These are phyloP conservation scores for Rhea americana DNA, from an alignment of 2,113 vertebrate genomes.

Conservation along the genomic window DNA sequence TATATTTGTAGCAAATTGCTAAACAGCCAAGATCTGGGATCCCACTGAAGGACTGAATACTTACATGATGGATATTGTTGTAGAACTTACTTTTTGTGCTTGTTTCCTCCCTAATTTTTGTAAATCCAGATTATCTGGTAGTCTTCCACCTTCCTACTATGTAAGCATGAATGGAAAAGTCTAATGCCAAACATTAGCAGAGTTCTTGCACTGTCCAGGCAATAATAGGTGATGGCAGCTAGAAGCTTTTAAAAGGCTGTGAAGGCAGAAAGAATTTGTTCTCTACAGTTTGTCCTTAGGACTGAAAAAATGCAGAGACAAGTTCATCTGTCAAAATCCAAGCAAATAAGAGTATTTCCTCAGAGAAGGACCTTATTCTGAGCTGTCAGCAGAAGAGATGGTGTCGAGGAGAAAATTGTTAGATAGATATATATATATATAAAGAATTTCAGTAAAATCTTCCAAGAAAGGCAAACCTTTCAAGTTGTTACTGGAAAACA, in stretches of 20 bases:
- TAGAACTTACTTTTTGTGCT: neutral
- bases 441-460: too few species aligned
- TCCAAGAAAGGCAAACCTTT: too few species aligned
- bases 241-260: neutral
- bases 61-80: accelerated
- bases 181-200: neutral
- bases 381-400: neutral
- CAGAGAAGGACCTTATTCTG: neutral
- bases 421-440: too few species aligned
- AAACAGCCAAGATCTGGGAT: neutral
- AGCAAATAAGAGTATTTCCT: neutral
- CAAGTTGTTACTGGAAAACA: neutral
- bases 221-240: neutral
- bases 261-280: neutral
- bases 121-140: neutral
- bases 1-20: neutral
- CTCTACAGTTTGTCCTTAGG: neutral
- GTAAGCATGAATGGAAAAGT: neutral
- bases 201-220: neutral
- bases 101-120: neutral
- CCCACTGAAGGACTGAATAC: neutral
- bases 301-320: neutral
- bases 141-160: neutral
- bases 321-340: neutral
- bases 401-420: neutral